Conservation (phyloP, 2,888 invertebrate species). For the Drosophila cognata region DNA sequence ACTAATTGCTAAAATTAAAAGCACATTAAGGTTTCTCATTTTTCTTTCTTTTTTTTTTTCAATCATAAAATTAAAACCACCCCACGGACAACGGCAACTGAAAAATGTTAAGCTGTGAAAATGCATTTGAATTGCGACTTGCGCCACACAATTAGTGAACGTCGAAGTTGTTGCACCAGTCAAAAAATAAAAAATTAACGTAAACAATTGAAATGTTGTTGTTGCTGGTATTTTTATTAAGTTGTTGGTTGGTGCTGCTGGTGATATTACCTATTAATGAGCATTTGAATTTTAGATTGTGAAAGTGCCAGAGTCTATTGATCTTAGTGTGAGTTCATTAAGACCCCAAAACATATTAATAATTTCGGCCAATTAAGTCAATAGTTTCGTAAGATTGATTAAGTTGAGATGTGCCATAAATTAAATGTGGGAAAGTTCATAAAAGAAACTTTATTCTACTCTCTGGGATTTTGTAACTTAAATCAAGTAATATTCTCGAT, state of each 20-base stretch:
- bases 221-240: slow-evolving; percentile 15
- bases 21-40: slow-evolving; percentile 55
- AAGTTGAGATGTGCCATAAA: neutral
- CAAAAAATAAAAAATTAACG: slow-evolving; percentile 14
- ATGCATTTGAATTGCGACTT: slow-evolving; percentile 55
- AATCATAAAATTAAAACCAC: slow-evolving; percentile 36
- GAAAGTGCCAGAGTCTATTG: slow-evolving; percentile 47
- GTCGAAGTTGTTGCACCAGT: slow-evolving; percentile 27
- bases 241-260: slow-evolving; percentile 11
- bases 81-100: slow-evolving; percentile 12
- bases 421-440: neutral
- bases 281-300: slow-evolving; percentile 38
- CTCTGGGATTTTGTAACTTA: neutral
- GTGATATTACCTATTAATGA: slow-evolving; percentile 21
- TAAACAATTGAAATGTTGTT: slow-evolving; percentile 45
- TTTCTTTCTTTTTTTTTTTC: slow-evolving; percentile 29
- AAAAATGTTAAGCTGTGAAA: slow-evolving; percentile 53
- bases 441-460: neutral
- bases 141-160: slow-evolving; percentile 35
- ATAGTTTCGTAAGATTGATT: slow-evolving; percentile 3
- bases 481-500: neutral
- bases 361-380: slow-evolving; percentile 1
- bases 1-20: slow-evolving; percentile 74
- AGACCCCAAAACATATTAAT: slow-evolving; percentile 11
- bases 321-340: slow-evolving; percentile 24